Evolutionary conservation across 2,888 invertebrate species (phyloP).

Genomic region (Hermodice carunculata): DNA sequence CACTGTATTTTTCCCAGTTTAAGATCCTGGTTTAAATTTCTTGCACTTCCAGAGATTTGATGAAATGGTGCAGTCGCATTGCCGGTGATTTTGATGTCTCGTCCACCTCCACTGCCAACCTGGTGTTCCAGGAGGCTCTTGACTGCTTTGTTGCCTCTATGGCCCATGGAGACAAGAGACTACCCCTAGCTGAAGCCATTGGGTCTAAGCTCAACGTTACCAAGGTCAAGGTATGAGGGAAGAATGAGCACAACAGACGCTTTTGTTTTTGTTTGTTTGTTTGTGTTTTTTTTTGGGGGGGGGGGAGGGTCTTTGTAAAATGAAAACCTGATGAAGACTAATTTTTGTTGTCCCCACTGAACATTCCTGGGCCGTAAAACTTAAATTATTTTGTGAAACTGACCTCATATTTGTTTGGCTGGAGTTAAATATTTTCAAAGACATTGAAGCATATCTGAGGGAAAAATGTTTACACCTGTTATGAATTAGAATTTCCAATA

Average conservation of each 20-base stretch:
- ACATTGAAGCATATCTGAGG: too few species aligned
- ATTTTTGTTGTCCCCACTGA: too few species aligned
- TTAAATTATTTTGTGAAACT: too few species aligned
- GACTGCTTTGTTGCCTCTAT: conserved; percentile 91
- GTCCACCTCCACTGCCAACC: conserved; percentile 51
- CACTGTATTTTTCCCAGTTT: too few species aligned
- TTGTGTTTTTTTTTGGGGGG: too few species aligned
- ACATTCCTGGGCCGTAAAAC: too few species aligned
- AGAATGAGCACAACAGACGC: not conserved
- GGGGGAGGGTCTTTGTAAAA: too few species aligned
- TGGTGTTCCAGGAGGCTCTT: conserved; percentile 80
- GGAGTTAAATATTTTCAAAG: too few species aligned
- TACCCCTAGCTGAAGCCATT: conserved; percentile 73
- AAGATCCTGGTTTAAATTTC: not conserved
- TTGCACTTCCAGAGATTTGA: conserved; percentile 78
- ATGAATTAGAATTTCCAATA: too few species aligned
- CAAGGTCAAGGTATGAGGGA: conserved; percentile 53
- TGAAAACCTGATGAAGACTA: too few species aligned
- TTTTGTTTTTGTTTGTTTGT: not conserved
- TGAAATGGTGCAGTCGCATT: conserved; percentile 91
- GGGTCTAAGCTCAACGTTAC: conserved; percentile 84
- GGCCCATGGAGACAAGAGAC: conserved; percentile 75
- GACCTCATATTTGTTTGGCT: too few species aligned
- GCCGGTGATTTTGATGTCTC: conserved; percentile 80
- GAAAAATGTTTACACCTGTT: too few species aligned